Evolutionary conservation across 2,113 vertebrate species (phyloP), one percentile per base, ranked within the genome.

Genomic region (Arothron firmamentum): DNA sequence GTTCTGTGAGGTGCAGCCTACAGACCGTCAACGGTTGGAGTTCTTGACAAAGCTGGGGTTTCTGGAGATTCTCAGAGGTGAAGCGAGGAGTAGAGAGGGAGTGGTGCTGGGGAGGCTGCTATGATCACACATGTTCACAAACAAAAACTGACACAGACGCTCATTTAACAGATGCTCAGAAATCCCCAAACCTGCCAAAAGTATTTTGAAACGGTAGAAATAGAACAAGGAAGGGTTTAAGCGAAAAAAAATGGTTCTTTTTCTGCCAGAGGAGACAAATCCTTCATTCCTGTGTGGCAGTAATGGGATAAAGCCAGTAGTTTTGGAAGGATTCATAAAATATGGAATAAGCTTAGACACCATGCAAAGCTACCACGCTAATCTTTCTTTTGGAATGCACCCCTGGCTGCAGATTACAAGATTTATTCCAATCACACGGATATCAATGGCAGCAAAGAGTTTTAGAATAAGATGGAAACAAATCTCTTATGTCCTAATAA

Each of bases 11-110:
- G 91, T 94, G 49, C 88, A 89, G 61, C 90, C 91, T 0, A 19
- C 88, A 0, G 91, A 94, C 72, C 68, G 77, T 41, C 86, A 88
- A 65, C 88, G 90, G 62, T 79, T 93, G 84, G 92, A 91, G 79
- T 93, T 94, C 78, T 81, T 93, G 68, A 90, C 90, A 18, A 92
- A 92, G 64, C 68, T 94, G 85, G 93, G 93, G 63, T 94, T 94
- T 34, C 78, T 94, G 0, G 91, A 92, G 74, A 88, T 94, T 81
- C 90, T 93, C 0, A 82, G 91, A 72, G 89, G 89, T 65, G 92
- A 92, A 80, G 88, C 83, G 23, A 74, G 81, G 56, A 81, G 78
- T 70, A 84, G 90, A 0, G 75, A 90, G 1, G 46, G 87, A 2
- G 82, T 80, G 52, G 90, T 94, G 67, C 85, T 94, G 47, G 93